Percentiles rank a stretch among this genome's conserved stretches.
Evolutionary conservation across 2,797 vertebrate species (phyloP).

Genomic region (Cheirogaleus major): DNA sequence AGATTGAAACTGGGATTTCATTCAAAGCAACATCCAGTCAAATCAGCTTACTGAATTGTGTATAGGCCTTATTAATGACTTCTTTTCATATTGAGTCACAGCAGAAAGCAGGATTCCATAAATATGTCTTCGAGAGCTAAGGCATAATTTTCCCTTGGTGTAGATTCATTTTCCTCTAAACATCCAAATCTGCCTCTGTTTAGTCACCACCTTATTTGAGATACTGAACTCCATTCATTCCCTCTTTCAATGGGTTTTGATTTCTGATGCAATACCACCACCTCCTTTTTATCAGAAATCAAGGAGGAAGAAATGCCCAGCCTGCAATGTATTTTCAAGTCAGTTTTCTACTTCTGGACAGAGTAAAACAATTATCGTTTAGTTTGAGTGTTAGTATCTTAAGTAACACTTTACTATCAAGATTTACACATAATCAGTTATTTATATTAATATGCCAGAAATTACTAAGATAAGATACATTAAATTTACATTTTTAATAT

Average conservation of each 20-base stretch:
- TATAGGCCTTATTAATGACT: not conserved
- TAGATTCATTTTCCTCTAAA: conserved; percentile 9
- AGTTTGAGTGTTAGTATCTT: not conserved
- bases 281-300: not conserved
- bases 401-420: not conserved
- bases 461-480: not conserved
- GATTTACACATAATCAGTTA: not conserved
- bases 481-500: not conserved
- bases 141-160: not conserved
- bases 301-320: not conserved
- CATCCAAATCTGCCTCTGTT: not conserved
- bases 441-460: not conserved
- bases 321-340: not conserved
- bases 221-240: not conserved
- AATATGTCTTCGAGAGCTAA: not conserved
- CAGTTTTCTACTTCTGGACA: not conserved
- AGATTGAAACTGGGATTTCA: conserved; percentile 13
- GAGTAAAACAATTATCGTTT: not conserved
- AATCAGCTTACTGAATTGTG: not conserved
- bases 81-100: not conserved
- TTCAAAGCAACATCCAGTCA: not conserved
- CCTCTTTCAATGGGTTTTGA: not conserved
- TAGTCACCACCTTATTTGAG: not conserved
- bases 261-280: not conserved
- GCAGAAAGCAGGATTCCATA: not conserved